phyloP scores from a whole-genome alignment of 2,797 vertebrate genomes.

The Eidolon dupreanum region DNA sequence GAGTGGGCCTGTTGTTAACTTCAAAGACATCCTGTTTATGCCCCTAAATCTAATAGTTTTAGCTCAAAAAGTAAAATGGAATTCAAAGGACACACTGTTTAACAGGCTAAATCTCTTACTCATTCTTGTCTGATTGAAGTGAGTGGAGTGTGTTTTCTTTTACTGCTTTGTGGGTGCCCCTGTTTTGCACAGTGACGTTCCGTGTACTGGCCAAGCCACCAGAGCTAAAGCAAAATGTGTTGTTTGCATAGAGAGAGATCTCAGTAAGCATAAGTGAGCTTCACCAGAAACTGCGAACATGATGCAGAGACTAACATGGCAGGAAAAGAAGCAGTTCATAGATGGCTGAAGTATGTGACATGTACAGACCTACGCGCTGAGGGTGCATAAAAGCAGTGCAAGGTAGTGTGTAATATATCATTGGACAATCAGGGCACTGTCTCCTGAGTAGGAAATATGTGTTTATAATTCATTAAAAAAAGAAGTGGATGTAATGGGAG shows the following conservation, averaged over 20 bases:
- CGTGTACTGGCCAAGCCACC: background rate
- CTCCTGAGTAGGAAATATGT: background rate
- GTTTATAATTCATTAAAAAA: background rate
- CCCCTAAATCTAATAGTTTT: background rate
- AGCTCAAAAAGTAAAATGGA: background rate
- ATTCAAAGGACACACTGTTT: background rate
- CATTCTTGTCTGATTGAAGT: background rate
- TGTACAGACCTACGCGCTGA: fast-evolving
- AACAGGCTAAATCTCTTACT: background rate
- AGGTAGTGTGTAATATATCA: background rate
- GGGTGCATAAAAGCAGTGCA: background rate
- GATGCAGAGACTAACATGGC: background rate
- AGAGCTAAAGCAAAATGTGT: background rate
- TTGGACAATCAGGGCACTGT: background rate
- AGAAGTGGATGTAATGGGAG: background rate
- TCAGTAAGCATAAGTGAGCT: background rate
- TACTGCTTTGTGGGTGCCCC: fast-evolving
- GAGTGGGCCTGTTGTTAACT: background rate
- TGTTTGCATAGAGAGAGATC: background rate
- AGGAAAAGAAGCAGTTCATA: background rate
- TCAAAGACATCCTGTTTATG: slow-evolving; percentile 42
- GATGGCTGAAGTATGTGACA: background rate
- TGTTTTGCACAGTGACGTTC: background rate
- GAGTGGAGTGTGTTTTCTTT: background rate
- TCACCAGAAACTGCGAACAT: fast-evolving